These are phyloP conservation scores for Abrostola triplasia DNA, from an alignment of 2,888 invertebrate species.

Conservation along the genomic window DNA sequence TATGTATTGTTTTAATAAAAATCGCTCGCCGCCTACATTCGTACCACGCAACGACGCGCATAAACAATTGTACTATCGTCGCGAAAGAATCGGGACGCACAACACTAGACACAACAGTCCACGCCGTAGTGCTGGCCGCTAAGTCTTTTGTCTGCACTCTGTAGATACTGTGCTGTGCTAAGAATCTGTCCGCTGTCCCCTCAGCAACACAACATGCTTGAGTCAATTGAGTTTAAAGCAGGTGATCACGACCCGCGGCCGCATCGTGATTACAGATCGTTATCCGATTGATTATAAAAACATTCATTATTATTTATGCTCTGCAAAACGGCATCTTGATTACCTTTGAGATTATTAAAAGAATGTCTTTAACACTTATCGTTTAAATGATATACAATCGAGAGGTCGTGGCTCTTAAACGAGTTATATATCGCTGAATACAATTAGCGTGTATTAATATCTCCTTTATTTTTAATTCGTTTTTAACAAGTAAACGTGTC, in stretches of 20 bases:
- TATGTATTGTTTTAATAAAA: no score
- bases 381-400: background rate
- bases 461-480: no score
- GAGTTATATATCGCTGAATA: no score
- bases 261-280: slow-evolving; percentile 32
- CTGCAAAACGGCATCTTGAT: slow-evolving; percentile 16
- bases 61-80: background rate
- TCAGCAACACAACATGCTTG: slow-evolving; percentile 3
- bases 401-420: background rate
- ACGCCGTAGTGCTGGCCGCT: slow-evolving; percentile 2
- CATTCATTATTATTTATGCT: slow-evolving; percentile 15
- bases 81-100: slow-evolving; percentile 8
- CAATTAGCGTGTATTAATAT: no score
- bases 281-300: slow-evolving; percentile 17
- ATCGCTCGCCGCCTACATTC: slow-evolving; percentile 7
- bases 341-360: background rate
- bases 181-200: background rate
- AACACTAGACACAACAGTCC: slow-evolving; percentile 1
- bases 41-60: slow-evolving; percentile 3
- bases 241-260: slow-evolving; percentile 33
- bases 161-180: background rate
- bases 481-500: no score
- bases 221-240: slow-evolving; percentile 6
- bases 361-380: background rate
- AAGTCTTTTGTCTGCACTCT: slow-evolving; percentile 1